Conservation (phyloP, 1,140 invertebrate genomes). For the Periplaneta americana region DNA sequence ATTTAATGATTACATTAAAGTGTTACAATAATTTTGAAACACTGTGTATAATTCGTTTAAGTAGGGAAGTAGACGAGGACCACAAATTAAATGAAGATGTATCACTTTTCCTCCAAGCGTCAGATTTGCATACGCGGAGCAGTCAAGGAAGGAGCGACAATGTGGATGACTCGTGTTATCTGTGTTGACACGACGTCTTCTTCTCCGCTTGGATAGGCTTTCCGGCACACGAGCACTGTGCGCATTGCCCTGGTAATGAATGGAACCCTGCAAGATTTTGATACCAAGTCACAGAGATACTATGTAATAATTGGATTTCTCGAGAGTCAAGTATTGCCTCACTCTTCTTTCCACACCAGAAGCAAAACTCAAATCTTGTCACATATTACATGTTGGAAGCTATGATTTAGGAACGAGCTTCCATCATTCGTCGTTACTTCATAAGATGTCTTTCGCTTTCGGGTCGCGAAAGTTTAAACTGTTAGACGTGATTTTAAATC, state of each 20-base stretch:
- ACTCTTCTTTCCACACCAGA: not conserved
- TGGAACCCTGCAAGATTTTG: not conserved
- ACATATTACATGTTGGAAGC: no score
- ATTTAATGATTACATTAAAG: no score
- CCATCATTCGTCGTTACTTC: no score
- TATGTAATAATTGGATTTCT: not conserved
- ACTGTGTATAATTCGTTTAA: no score
- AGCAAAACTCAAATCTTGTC: no score
- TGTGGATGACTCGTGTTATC: not conserved
- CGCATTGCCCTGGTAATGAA: not conserved
- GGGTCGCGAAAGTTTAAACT: no score
- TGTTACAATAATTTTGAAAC: no score
- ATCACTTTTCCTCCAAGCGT: not conserved
- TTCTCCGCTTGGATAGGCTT: not conserved
- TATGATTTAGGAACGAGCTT: no score
- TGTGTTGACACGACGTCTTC: not conserved
- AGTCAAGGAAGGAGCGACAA: not conserved
- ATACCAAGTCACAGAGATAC: not conserved
- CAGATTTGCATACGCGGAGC: not conserved
- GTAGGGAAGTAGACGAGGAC: no score
- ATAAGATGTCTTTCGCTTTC: no score
- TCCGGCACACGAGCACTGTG: not conserved
- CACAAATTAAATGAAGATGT: no score
- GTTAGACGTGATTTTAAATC: no score
- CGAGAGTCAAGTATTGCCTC: not conserved